Conservation (phyloP, 2,888 invertebrate species). For the Liopterus haemorrhoidalis region DNA sequence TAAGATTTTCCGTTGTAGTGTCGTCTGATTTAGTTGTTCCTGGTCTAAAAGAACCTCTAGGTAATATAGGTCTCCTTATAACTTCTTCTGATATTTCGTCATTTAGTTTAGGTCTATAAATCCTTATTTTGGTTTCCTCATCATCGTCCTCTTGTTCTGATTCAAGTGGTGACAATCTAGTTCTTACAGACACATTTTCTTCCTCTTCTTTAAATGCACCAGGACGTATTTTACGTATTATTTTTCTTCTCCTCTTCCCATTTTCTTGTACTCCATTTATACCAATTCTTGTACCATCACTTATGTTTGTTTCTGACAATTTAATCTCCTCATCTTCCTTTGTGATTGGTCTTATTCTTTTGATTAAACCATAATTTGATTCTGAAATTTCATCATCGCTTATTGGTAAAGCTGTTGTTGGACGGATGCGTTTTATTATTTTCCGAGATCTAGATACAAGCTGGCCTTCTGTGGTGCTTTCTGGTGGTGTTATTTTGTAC, state of each 20-base stretch:
- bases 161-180: conserved; percentile 28
- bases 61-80: too few relatives aligned
- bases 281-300: conserved; percentile 42
- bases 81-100: too few relatives aligned
- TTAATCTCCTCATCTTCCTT: conserved; percentile 45
- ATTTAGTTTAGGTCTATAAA: too few relatives aligned
- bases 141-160: neutral
- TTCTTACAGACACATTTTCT: conserved; percentile 36
- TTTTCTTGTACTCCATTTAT: conserved; percentile 21
- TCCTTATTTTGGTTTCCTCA: too few relatives aligned
- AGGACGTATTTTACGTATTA: conserved; percentile 20
- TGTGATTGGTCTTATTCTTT: conserved; percentile 14
- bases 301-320: conserved; percentile 44
- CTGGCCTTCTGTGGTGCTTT: too few relatives aligned
- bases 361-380: conserved; percentile 12
- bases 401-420: neutral
- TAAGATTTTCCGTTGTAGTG: too few relatives aligned
- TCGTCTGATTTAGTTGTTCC: too few relatives aligned
- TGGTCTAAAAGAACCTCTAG: too few relatives aligned
- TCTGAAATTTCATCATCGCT: conserved; percentile 7
- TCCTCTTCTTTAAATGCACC: conserved; percentile 28
- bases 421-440: neutral
- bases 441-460: neutral
- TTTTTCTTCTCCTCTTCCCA: conserved; percentile 18
- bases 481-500: conserved; percentile 10